These are phyloP conservation scores for Paradisaea rubra DNA, from an alignment of 2,113 vertebrate species.

Conservation along the genomic window DNA sequence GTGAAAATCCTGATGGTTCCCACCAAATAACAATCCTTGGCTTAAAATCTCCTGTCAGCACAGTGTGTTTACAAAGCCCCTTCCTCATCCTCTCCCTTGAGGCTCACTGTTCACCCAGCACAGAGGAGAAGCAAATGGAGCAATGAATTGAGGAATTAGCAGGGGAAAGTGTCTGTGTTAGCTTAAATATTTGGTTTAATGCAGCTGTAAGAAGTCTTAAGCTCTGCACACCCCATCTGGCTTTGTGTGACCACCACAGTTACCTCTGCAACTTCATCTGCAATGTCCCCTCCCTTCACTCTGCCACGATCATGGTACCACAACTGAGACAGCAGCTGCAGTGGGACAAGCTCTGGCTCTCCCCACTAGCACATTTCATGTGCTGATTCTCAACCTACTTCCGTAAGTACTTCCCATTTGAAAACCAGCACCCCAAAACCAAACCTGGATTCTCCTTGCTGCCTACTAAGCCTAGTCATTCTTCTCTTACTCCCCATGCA, in stretches of 20 bases:
- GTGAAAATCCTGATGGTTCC: neutral
- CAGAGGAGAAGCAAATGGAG: neutral
- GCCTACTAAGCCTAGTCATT: neutral
- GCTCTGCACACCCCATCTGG: neutral
- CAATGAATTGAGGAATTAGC: neutral
- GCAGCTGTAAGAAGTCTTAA: neutral
- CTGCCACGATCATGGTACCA: neutral
- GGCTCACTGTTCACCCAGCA: neutral
- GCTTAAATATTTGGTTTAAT: neutral
- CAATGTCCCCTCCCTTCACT: neutral
- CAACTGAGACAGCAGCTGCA: fast-evolving
- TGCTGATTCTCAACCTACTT: neutral
- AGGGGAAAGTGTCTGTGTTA: neutral
- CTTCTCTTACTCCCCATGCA: neutral
- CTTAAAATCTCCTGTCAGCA: neutral
- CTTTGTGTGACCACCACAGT: neutral
- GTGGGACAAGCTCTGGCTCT: neutral
- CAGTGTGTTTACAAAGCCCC: neutral
- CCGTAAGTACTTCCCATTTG: neutral
- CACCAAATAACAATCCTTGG: neutral
- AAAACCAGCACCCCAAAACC: neutral
- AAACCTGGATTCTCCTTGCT: neutral
- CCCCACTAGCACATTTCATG: neutral
- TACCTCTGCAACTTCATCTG: neutral
- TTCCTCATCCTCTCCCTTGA: neutral